Base-by-base conservation (phyloP, 1,140 invertebrate genomes). In the Potamilus streckersoni region DNA sequence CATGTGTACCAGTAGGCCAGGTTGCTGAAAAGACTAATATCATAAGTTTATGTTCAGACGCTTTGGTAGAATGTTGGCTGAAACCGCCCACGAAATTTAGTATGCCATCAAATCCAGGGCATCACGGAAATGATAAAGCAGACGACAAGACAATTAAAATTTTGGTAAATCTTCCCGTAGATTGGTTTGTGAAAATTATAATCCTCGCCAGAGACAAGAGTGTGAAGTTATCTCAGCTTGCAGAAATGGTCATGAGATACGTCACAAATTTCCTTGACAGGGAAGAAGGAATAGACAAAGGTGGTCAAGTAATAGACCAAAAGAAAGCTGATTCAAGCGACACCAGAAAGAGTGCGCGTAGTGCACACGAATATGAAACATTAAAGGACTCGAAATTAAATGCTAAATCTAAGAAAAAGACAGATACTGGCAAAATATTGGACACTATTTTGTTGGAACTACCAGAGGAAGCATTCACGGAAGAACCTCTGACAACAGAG, bases 51-150 rank as follows among this genome's bases (percentile, higher is more conserved):
- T 88, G 87, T 62, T 73, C 81, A 27, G 84, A 85, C 27, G 86
- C 88, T 27, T 76, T 89, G 11, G 82, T 88, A 1, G 86, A 88
- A 23, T 86, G 83, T 59, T 88, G 85, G 87, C 63, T 85, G 5
- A 82, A 83, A 73, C 80, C 85, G 55, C 82, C 81, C 15, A 83
- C 77, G 60, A 84, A 84, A 69, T 83, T 84, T 66, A 85, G 80
- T 65, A 78, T 74, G 8, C 80, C 82, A 3, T 77, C 79, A 13
- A 73, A 77, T 20, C 79, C 69, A n/a, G 84, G 81, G 70, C 79
- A 80, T 60, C 55, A 57, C 19, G 70, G 70, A 16, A n/a, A 67
- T 31, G 72, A 81, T 19, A 69, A 73, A 66, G 65, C 65, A 31
- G 81, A 83, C 14, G 80, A 83, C 16, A 66, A 64, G 19, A 79